These are phyloP conservation scores for Vandiemenella viatica DNA, from an alignment of 2,888 invertebrate genomes.

Conservation along the genomic window DNA sequence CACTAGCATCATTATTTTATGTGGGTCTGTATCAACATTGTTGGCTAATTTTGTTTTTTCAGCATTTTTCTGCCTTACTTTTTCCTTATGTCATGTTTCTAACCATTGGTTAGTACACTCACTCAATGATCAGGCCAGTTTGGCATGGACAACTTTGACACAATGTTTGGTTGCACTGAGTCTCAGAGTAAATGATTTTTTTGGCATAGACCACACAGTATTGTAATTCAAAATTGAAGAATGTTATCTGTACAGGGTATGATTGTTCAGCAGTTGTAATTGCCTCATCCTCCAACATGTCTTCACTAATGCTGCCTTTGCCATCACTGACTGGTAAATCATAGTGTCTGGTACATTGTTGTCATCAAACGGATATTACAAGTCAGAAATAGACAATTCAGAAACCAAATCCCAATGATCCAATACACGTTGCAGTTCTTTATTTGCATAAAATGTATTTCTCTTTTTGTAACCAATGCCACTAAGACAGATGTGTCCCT, in stretches of 20 bases:
- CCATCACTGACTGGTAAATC: not conserved
- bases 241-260: not conserved
- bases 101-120: too few relatives aligned
- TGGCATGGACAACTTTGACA: too few relatives aligned
- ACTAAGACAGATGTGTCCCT: too few relatives aligned
- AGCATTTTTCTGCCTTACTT: too few relatives aligned
- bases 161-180: too few relatives aligned
- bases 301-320: slow-evolving; percentile 1
- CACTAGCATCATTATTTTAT: too few relatives aligned
- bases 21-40: too few relatives aligned
- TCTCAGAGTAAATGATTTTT: not conserved
- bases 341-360: too few relatives aligned
- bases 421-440: slow-evolving; percentile 1
- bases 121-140: too few relatives aligned
- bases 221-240: not conserved
- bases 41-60: too few relatives aligned
- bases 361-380: not conserved
- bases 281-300: not conserved
- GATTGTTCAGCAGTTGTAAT: not conserved
- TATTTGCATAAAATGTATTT: not conserved
- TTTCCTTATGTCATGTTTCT: too few relatives aligned
- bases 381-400: not conserved
- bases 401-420: not conserved
- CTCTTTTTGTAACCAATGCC: not conserved
- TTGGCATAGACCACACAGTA: not conserved